Base-by-base conservation (phyloP, 92 coral and sea anemone species). In the Phenganax marumi region DNA sequence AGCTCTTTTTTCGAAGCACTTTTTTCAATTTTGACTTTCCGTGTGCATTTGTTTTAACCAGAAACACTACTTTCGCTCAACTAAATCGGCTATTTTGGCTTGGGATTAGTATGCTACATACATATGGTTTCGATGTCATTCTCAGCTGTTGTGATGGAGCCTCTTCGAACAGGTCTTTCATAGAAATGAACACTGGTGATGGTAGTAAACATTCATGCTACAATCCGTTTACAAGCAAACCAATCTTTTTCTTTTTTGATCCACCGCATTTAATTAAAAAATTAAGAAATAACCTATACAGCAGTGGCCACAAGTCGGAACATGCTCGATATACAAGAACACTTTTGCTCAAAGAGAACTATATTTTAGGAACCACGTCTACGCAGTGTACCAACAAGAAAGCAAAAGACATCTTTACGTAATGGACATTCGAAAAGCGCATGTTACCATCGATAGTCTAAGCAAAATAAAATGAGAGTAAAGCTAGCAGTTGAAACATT, bases 121-220 rank as follows among this genome's bases (percentile, higher is more conserved):
- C 56, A 51, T 85, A 5, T 77, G 84, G 72, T 24, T 85, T 85
- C 51, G 84, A 85, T 6, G 68, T 85, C 6, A 68, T 77, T 19
- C 16, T 85, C 1, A 50, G 84, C 50, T 85, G 84, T 64, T 85
- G 84, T 7, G 88, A 85, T 77, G 88, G 84, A 25, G 88, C 88
- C 8, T 77, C 88, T 50, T 68, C 88, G 3, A 85, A 85, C 66
- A 48, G 88, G 21, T 76, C 88, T 11, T 84, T 84, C 52, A 84
- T 84, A 3, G 0, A 64, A 8, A 84, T 84, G 55, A 84, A 76
- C 16, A 76, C 83, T n/a, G 39, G 50, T 17, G 73, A 85, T 47
- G 18, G 49, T 16, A 53, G 69, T 22, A 53, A 74, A 66, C 51
- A 79, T 48, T 43, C 39, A 14, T 73, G 87, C 49, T 39, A 13